Evolutionary conservation across 2,888 invertebrate genomes (phyloP), one percentile per base, ranked within the genome.

Genomic region (Hyppa rectilinea): DNA sequence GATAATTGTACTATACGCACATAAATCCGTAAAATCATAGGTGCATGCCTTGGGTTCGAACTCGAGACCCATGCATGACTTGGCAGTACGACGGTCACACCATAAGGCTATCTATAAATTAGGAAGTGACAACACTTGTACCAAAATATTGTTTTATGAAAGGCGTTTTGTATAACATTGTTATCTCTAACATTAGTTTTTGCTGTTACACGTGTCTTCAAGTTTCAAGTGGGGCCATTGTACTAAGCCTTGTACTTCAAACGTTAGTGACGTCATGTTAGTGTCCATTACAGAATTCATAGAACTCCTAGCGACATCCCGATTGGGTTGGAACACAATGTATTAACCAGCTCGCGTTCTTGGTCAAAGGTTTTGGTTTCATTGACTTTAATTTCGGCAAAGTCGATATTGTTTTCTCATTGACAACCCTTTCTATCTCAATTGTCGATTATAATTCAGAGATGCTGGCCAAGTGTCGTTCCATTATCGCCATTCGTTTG

Each of bases 91-190:
- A n/a, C n/a, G n/a, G n/a, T n/a, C n/a, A n/a, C n/a, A n/a, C n/a
- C n/a, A n/a, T n/a, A n/a, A n/a, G n/a, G n/a, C n/a, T n/a, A n/a
- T n/a, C 17, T 29, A 56, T 40, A 72, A 55, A 67, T 66, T 29
- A 66, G 76, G 76, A 75, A 63, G 26, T 67, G 45, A 40, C 20
- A 56, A n/a, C n/a, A n/a, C n/a, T n/a, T n/a, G n/a, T n/a, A n/a
- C n/a, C n/a, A n/a, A n/a, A n/a, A n/a, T n/a, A n/a, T n/a, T n/a
- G 23, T 75, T 58, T 36, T 14, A 62, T 40, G 12, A 38, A 55
- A 34, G 0, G 29, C 23, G 47, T 55, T 67, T 53, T 61, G 31
- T 65, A 26, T 50, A 40, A 47, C 26, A 59, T 77, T 71, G 49
- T 59, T 77, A 77, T 56, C 55, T 66, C 34, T 45, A 66, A 52